These are phyloP conservation scores for Rhabdophis nuchalis DNA, from an alignment of 2,797 vertebrate species.

Conservation along the genomic window DNA sequence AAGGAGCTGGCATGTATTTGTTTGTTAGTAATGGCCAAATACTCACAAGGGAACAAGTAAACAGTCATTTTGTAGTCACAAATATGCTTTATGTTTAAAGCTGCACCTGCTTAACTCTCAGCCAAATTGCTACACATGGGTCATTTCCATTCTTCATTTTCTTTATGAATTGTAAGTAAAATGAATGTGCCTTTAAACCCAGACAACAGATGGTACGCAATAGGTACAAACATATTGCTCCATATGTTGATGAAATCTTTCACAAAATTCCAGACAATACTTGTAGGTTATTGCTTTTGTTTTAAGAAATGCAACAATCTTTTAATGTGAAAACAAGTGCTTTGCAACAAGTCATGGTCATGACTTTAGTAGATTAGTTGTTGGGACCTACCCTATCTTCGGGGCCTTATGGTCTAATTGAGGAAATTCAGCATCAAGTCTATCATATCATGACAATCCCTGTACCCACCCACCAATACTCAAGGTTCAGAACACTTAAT, in stretches of 20 bases:
- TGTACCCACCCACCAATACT: not conserved
- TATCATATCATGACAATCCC: not conserved
- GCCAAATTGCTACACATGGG: conserved; percentile 60
- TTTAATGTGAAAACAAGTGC: conserved; percentile 32
- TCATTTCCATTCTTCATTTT: conserved; percentile 64
- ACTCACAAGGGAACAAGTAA: conserved; percentile 47
- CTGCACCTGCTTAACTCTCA: conserved; percentile 60
- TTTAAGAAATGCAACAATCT: conserved; percentile 45
- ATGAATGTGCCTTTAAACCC: conserved; percentile 65
- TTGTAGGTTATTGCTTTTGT: conserved; percentile 24
- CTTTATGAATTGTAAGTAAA: conserved; percentile 69
- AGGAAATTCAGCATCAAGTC: not conserved
- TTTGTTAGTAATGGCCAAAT: conserved; percentile 49
- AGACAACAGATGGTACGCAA: conserved; percentile 71
- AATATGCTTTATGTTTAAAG: conserved; percentile 65
- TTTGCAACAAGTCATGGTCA: not conserved
- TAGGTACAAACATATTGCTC: conserved; percentile 63
- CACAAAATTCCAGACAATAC: conserved; percentile 55
- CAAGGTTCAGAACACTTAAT: not conserved
- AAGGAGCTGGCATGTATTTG: conserved; percentile 46
- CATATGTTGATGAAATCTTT: conserved; percentile 66
- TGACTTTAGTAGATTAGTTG: not conserved
- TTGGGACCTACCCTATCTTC: not conserved
- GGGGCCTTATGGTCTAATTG: not conserved
- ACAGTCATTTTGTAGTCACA: conserved; percentile 58